Evolutionary conservation across 2,888 invertebrate species (phyloP).

Genomic region (Papilio elwesi): DNA sequence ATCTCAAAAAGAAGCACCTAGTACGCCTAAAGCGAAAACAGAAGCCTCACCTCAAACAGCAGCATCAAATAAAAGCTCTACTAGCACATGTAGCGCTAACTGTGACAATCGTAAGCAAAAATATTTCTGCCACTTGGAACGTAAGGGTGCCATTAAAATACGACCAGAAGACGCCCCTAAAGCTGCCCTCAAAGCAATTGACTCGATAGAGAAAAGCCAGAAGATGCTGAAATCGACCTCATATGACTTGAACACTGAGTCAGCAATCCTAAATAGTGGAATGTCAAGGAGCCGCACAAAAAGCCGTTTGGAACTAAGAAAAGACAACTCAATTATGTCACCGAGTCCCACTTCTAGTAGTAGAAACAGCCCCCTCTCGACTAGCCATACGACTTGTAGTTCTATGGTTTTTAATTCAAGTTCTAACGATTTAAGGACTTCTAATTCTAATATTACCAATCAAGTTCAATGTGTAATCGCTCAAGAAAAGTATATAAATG

Average conservation of each 20-base stretch:
- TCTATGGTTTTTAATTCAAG: slow-evolving; percentile 83
- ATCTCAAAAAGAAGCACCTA: slow-evolving; percentile 74
- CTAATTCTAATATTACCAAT: slow-evolving; percentile 77
- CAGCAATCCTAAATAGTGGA: slow-evolving; percentile 69
- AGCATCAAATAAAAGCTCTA: slow-evolving; percentile 71
- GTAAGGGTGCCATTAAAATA: slow-evolving; percentile 78
- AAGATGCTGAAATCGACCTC: slow-evolving; percentile 80
- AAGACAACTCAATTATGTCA: slow-evolving; percentile 72
- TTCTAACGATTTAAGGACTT: slow-evolving; percentile 79
- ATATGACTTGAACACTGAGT: slow-evolving; percentile 77
- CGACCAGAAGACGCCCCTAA: slow-evolving; percentile 79
- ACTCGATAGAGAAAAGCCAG: slow-evolving; percentile 80
- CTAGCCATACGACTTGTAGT: slow-evolving; percentile 81
- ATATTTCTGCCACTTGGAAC: slow-evolving; percentile 72
- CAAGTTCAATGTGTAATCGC: slow-evolving; percentile 82
- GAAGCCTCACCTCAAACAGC: slow-evolving; percentile 74
- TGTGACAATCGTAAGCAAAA: slow-evolving; percentile 73
- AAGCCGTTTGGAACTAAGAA: slow-evolving; percentile 74
- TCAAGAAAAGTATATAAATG: slow-evolving; percentile 80
- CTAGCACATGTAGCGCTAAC: slow-evolving; percentile 72
- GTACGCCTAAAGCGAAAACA: slow-evolving; percentile 65
- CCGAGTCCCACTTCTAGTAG: slow-evolving; percentile 79
- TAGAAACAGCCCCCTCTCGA: slow-evolving; percentile 80
- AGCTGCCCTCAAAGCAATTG: slow-evolving; percentile 77
- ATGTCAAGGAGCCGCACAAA: slow-evolving; percentile 67